Conservation (phyloP, 2,888 invertebrate species). For the Aphelenchoides bicaudatus region DNA sequence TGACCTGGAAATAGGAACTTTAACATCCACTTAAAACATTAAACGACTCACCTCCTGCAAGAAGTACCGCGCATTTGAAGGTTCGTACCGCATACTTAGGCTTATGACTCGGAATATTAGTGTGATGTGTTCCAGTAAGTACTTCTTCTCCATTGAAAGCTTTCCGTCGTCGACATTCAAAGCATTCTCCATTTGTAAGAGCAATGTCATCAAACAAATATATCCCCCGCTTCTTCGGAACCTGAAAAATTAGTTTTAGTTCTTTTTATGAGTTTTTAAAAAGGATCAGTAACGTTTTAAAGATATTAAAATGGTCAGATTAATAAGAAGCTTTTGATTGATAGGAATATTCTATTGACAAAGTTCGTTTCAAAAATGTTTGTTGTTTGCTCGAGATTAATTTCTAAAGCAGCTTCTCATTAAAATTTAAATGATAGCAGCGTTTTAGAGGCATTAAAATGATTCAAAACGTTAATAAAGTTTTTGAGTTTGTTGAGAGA, state of each 20-base stretch:
- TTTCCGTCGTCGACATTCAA: conserved; percentile 20
- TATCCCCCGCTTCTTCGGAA: conserved; percentile 97
- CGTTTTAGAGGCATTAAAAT: not conserved
- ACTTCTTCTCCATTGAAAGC: conserved; percentile 26
- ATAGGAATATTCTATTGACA: no score
- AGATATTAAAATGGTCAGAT: no score
- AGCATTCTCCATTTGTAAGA: conserved; percentile 72
- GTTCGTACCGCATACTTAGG: conserved; percentile 97
- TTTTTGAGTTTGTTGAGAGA: no score
- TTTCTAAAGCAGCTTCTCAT: no score
- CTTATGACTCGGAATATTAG: conserved; percentile 67
- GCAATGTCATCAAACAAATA: conserved; percentile 89
- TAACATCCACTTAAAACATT: not conserved
- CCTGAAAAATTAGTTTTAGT: no score
- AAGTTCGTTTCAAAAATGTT: no score
- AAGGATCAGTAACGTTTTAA: no score
- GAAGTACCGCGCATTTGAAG: conserved; percentile 96
- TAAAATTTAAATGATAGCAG: no score
- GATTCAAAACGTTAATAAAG: not conserved
- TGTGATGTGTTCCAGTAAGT: conserved; percentile 49
- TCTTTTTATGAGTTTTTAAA: no score
- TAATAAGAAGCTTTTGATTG: no score
- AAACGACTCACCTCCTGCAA: conserved; percentile 76
- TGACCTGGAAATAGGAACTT: conserved; percentile 69
- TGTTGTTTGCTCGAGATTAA: no score